Conservation (phyloP, 2,888 invertebrate genomes). For the Atethmia centrago region DNA sequence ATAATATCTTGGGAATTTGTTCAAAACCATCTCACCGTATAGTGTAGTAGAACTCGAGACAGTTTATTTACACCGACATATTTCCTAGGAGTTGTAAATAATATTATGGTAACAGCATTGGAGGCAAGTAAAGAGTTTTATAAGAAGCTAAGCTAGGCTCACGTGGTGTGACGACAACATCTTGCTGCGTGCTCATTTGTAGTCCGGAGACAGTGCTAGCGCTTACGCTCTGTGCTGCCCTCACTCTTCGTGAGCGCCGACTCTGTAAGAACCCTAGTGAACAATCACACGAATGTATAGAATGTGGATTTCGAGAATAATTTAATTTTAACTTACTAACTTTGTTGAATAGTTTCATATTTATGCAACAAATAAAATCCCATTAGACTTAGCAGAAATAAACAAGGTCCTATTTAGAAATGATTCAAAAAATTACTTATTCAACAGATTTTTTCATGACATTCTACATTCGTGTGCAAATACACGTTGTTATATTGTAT, state of each 20-base stretch:
- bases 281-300: slow-evolving; percentile 3
- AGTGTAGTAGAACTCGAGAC: slow-evolving; percentile 6
- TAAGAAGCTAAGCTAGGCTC: slow-evolving; percentile 12
- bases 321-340: slow-evolving; percentile 2
- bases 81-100: slow-evolving; percentile 25
- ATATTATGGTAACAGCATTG: slow-evolving; percentile 6
- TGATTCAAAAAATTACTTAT: neutral
- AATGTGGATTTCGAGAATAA: neutral
- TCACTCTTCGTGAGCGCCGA: slow-evolving; percentile 19
- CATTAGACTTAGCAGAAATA: neutral
- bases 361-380: neutral
- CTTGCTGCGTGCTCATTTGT: neutral
- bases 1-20: slow-evolving; percentile 13
- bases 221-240: slow-evolving; percentile 24
- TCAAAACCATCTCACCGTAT: slow-evolving; percentile 14
- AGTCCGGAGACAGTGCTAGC: neutral
- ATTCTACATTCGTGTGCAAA: neutral
- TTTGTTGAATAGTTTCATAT: slow-evolving; percentile 15
- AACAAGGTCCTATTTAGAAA: neutral
- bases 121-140: slow-evolving; percentile 14
- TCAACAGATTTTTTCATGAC: neutral
- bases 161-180: neutral
- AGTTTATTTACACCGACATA: slow-evolving; percentile 30
- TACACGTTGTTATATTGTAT: neutral
- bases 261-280: neutral